A percentile compares a stretch with the other conserved stretches of the same genome.
These are phyloP conservation scores for Lerema accius DNA, from an alignment of 1,140 invertebrate genomes.

Conservation along the genomic window DNA sequence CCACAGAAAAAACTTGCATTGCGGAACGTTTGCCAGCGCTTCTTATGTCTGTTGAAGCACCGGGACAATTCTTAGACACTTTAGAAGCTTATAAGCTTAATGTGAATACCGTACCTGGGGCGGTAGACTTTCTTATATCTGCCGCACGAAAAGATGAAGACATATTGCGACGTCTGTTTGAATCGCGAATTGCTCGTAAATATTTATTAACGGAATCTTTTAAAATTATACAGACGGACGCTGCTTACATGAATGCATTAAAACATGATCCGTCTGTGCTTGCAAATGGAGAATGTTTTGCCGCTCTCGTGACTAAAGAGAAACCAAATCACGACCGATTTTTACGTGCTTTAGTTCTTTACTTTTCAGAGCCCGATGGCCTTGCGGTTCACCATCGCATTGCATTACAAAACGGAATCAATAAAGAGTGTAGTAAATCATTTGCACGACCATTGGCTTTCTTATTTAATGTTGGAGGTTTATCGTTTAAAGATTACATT, in stretches of 20 bases:
- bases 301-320: slow-evolving; percentile 29
- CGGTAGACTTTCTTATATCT: slow-evolving; percentile 34
- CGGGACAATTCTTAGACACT: slow-evolving; percentile 36
- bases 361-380: slow-evolving; percentile 51
- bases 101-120: slow-evolving; percentile 37
- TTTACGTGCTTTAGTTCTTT: slow-evolving; percentile 47
- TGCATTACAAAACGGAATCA: slow-evolving; percentile 32
- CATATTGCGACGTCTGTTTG: slow-evolving; percentile 44
- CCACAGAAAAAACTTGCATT: slow-evolving; percentile 46
- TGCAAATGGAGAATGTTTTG: slow-evolving; percentile 37
- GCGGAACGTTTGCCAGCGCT: slow-evolving; percentile 39
- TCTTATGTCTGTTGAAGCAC: slow-evolving; percentile 34
- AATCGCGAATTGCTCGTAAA: slow-evolving; percentile 44
- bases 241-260: slow-evolving; percentile 54
- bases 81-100: slow-evolving; percentile 40
- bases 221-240: slow-evolving; percentile 40
- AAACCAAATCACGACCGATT: slow-evolving; percentile 47
- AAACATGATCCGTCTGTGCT: slow-evolving; percentile 42
- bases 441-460: slow-evolving; percentile 42
- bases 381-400: slow-evolving; percentile 44
- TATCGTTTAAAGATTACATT: slow-evolving; percentile 24
- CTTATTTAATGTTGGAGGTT: slow-evolving; percentile 16
- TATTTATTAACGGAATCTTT: slow-evolving; percentile 51
- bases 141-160: slow-evolving; percentile 34
- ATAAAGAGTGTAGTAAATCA: slow-evolving; percentile 23